Percentiles rank a stretch among this genome's conserved stretches.
Evolutionary conservation across 2,797 vertebrate species (phyloP).

Genomic region (Podarcis siculus): DNA sequence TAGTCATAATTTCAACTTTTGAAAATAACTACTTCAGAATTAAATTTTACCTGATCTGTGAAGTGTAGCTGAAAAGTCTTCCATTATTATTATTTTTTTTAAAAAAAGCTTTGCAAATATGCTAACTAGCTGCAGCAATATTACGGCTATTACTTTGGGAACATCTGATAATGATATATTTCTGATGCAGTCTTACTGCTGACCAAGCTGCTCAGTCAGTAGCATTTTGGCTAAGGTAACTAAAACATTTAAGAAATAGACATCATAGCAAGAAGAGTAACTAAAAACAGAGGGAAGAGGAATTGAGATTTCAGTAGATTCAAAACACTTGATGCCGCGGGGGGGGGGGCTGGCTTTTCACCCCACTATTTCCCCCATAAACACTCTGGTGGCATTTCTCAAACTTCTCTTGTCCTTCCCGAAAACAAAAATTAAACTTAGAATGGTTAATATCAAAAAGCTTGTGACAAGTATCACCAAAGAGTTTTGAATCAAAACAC

Average conservation of each 20-base stretch:
- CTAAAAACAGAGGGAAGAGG: not conserved
- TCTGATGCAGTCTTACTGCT: not conserved
- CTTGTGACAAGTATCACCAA: not conserved
- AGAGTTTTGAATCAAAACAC: not conserved
- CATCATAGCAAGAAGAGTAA: not conserved
- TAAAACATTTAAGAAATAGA: not conserved
- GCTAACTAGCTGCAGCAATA: not conserved
- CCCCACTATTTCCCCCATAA: not conserved
- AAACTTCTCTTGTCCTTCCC: not conserved
- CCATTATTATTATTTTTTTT: no score
- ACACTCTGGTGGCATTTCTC: not conserved
- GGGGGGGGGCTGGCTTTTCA: not conserved
- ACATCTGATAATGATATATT: not conserved
- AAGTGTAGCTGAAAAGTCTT: no score
- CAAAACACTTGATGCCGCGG: not conserved
- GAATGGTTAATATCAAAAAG: constrained; percentile 1
- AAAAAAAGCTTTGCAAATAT: no score
- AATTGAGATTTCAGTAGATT: not conserved
- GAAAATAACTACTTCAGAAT: no score
- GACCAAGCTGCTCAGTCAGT: not conserved
- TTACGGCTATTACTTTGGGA: not conserved
- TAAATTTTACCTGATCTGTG: no score
- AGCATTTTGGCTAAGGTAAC: not conserved
- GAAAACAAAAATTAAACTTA: constrained; percentile 11
- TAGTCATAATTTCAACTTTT: no score